phyloP scores from a whole-genome alignment of 2,888 invertebrate species.

The Agonopterix subpropinquella region DNA sequence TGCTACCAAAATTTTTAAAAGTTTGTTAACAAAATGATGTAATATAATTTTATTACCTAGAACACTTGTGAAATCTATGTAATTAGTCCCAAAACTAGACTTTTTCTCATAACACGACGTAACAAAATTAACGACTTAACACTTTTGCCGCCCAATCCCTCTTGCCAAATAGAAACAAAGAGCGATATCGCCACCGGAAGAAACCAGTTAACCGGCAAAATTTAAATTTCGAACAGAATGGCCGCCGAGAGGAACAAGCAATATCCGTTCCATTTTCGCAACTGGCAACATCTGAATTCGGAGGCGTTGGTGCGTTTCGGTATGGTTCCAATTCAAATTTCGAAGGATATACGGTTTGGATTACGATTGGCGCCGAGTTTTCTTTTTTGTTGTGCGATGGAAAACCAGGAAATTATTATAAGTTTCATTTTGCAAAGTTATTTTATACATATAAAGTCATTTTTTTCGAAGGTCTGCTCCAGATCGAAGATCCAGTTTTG shows the following conservation, averaged over 20 bases:
- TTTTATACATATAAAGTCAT: no score
- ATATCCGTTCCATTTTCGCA: slow-evolving; percentile 75
- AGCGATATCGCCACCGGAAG: slow-evolving; percentile 52
- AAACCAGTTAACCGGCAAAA: slow-evolving; percentile 70
- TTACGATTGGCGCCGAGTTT: slow-evolving; percentile 5
- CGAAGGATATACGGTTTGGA: slow-evolving; percentile 35
- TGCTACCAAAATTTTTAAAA: not conserved
- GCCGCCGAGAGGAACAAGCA: slow-evolving; percentile 64
- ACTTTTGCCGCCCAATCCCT: slow-evolving; percentile 15
- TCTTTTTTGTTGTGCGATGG: not conserved
- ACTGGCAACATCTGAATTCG: slow-evolving; percentile 47
- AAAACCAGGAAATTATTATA: not conserved
- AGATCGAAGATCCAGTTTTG: no score
- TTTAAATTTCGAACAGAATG: slow-evolving; percentile 70
- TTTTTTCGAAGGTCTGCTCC: no score
- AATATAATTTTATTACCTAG: no score
- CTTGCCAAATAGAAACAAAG: slow-evolving; percentile 57
- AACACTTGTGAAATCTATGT: not conserved
- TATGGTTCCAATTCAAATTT: slow-evolving; percentile 43
- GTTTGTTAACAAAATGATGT: not conserved
- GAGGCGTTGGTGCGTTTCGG: slow-evolving; percentile 59
- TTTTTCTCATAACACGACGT: not conserved
- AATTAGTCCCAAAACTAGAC: not conserved
- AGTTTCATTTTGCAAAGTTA: not conserved
- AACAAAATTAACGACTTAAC: slow-evolving; percentile 1